Evolutionary conservation across 1,140 invertebrate species (phyloP), one percentile per base, ranked within the genome.

Genomic region (Apis cerana): DNA sequence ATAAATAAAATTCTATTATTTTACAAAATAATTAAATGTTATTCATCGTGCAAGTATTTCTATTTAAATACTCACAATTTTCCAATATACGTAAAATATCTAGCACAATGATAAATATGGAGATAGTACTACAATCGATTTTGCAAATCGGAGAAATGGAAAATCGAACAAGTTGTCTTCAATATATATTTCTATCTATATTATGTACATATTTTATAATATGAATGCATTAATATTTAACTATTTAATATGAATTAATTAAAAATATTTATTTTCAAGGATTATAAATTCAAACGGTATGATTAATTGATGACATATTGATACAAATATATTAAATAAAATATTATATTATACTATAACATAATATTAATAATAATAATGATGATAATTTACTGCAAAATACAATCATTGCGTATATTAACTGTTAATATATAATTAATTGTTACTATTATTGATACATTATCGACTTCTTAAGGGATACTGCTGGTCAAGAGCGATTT

Each of bases 401-500:
- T 62, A 62, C 12, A 23, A 62, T 12, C 59, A 23, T 61, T 61
- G 59, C 59, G 23, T 62, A 23, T n/a, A n/a, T 12, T 61, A 61
- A 23, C n/a, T 23, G 27, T 65, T 19, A 19, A 33, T 65, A 65
- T 27, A 33, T 8, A 19, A 67, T 67, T 33, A 33, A 67, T 67
- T 67, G 17, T 43, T 67, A 67, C 11, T 43, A 23, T 64, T 86
- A 59, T 75, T 72, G 52, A 72, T 78, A 27, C 23, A 27, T 21
- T 58, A 62, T 54, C 56, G 27, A n/a, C 54, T 82, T 85, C 83
- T 91, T 91, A 81, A 95, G 95, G 95, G 95, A 96, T 88, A 96
- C 95, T 50, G 95, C 95, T 33, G 95, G 95, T 0, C 97, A 97
- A 89, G 97, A 97, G 90, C 92, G 97, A 88, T 97, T 97, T 91